Conservation (phyloP, 2,797 vertebrate species). For the Neoniphon sammara region DNA sequence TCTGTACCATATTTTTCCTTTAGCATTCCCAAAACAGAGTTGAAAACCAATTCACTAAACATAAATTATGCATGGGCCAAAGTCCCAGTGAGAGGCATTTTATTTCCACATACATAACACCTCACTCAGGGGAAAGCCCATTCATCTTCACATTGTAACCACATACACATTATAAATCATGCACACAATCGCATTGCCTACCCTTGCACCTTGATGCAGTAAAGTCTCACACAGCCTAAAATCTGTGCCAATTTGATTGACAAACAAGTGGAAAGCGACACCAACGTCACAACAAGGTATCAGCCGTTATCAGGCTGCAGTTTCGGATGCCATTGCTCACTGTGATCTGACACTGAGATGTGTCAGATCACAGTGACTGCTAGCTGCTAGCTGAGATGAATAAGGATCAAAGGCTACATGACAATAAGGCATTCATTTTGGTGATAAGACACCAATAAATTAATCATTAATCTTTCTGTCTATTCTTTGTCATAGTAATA, state of each 20-base stretch:
- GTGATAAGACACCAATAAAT: slow-evolving; percentile 13
- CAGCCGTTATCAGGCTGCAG: slow-evolving; percentile 34
- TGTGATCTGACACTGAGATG: slow-evolving; percentile 54
- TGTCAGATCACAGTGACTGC: slow-evolving; percentile 13
- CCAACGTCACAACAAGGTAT: slow-evolving; percentile 47
- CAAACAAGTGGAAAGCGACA: slow-evolving; percentile 58
- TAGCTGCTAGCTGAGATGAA: too few species aligned
- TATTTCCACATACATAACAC: slow-evolving; percentile 73
- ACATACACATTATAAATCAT: slow-evolving; percentile 46
- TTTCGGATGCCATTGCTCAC: slow-evolving; percentile 42
- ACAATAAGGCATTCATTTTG: slow-evolving; percentile 20
- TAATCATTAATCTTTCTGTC: neutral
- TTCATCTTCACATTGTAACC: slow-evolving; percentile 54
- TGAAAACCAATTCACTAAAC: slow-evolving; percentile 65
- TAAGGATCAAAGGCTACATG: slow-evolving; percentile 5
- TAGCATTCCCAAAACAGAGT: slow-evolving; percentile 43
- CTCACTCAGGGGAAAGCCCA: slow-evolving; percentile 55
- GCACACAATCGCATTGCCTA: slow-evolving; percentile 18
- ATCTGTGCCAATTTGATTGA: slow-evolving; percentile 63
- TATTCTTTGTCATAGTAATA: slow-evolving; percentile 2
- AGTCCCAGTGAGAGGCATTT: slow-evolving; percentile 58
- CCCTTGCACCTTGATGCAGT: slow-evolving; percentile 13
- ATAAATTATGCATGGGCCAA: slow-evolving; percentile 73
- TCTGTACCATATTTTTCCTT: slow-evolving; percentile 13
- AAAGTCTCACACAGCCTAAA: slow-evolving; percentile 23